Conservation (phyloP, 2,113 vertebrate genomes). For the Empidonax traillii region DNA sequence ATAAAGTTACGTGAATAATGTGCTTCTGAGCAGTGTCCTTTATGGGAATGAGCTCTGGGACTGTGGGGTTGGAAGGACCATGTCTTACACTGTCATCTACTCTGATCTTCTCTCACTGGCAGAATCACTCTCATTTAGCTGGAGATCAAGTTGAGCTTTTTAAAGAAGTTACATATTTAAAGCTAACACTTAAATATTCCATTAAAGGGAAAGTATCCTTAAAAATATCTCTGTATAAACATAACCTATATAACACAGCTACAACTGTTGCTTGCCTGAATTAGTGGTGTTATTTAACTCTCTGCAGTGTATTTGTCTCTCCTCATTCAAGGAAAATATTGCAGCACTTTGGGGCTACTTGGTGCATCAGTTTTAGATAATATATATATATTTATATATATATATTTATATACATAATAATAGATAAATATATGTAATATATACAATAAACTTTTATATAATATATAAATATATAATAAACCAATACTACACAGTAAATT, state of each 20-base stretch:
- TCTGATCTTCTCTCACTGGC: background rate
- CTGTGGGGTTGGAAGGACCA: background rate
- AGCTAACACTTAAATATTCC: background rate
- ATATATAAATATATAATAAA: background rate
- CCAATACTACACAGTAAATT: background rate
- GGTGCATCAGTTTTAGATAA: background rate
- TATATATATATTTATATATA: too few relatives aligned
- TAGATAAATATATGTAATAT: too few relatives aligned
- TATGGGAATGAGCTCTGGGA: background rate
- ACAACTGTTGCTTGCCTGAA: background rate
- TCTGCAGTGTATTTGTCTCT: background rate
- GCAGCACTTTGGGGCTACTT: background rate
- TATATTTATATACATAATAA: too few relatives aligned
- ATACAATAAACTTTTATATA: too few relatives aligned
- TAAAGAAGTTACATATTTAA: background rate
- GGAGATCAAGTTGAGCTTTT: background rate
- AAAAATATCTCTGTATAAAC: background rate
- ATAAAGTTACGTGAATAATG: background rate
- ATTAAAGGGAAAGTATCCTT: background rate
- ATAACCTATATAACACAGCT: rapidly evolving
- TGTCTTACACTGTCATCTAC: rapidly evolving
- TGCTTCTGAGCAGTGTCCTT: background rate
- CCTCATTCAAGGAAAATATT: background rate
- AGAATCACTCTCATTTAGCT: background rate
- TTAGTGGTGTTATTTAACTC: rapidly evolving